These are phyloP conservation scores for Congeria kusceri DNA, from an alignment of 2,888 invertebrate species.

Conservation along the genomic window DNA sequence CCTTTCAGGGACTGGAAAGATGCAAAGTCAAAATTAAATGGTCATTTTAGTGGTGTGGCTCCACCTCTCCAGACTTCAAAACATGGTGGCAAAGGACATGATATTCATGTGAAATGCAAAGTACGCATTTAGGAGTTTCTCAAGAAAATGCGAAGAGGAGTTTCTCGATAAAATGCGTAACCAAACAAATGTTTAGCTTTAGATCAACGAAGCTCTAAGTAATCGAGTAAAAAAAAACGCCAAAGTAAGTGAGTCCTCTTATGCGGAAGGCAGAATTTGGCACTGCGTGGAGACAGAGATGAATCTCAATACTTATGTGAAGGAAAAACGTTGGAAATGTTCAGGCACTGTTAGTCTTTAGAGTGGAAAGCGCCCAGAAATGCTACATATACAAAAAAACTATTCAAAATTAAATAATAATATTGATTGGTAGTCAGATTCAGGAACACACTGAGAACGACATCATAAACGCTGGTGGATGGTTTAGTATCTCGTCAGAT, in stretches of 20 bases:
- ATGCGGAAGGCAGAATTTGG: conserved; percentile 6
- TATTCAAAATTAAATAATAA: conserved; percentile 29
- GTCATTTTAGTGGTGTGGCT: too few species aligned
- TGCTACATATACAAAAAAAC: conserved; percentile 34
- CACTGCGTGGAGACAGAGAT: background rate
- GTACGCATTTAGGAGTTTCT: too few species aligned
- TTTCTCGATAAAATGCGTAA: too few species aligned
- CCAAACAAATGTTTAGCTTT: too few species aligned
- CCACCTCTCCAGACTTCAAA: too few species aligned
- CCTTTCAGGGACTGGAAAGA: too few species aligned
- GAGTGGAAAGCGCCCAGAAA: conserved; percentile 26
- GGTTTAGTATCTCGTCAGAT: conserved; percentile 31
- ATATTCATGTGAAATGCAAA: too few species aligned
- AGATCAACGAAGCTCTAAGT: too few species aligned
- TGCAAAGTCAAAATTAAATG: too few species aligned
- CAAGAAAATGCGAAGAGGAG: too few species aligned
- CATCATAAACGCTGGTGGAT: conserved; percentile 26
- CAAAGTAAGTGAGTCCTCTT: conserved; percentile 3
- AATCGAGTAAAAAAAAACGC: background rate
- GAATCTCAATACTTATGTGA: too few species aligned
- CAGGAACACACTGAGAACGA: conserved; percentile 17
- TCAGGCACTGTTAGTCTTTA: conserved; percentile 28
- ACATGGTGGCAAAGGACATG: too few species aligned
- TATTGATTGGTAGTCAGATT: conserved; percentile 22
- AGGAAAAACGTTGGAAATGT: conserved; percentile 27